A percentile compares a stretch with the other conserved stretches of the same genome.
Conservation (phyloP, 2,797 vertebrate species). For the Hylomyscus alleni region DNA sequence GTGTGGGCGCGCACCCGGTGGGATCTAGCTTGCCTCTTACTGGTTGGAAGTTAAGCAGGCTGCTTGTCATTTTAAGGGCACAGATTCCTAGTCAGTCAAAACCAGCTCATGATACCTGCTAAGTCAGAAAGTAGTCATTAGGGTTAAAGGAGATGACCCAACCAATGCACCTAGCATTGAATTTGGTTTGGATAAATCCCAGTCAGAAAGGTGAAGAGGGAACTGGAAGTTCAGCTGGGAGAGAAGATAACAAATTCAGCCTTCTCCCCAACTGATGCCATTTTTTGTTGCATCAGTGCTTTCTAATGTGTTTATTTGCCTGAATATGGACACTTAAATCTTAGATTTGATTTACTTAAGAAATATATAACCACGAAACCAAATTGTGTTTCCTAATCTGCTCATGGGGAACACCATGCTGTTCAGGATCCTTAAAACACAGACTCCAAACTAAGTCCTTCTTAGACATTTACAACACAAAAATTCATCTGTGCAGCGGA, state of each 20-base stretch:
- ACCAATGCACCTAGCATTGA: not conserved
- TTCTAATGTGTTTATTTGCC: not conserved
- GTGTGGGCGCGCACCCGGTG: not conserved
- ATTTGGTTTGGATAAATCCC: not conserved
- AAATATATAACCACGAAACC: slow-evolving; percentile 2
- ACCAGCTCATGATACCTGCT: not conserved
- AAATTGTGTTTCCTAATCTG: not conserved
- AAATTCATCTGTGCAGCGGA: not conserved
- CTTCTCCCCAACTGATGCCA: not conserved
- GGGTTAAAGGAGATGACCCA: not conserved
- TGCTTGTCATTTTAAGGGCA: not conserved
- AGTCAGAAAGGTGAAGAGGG: not conserved
- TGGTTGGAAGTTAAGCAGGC: not conserved
- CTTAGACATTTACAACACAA: not conserved
- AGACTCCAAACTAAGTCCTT: not conserved
- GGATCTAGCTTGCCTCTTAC: slow-evolving; percentile 10
- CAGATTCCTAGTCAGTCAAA: not conserved
- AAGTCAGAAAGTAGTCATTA: not conserved
- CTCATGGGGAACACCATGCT: not conserved
- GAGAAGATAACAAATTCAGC: not conserved
- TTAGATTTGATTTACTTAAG: slow-evolving; percentile 54
- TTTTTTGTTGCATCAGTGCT: slow-evolving; percentile 6
- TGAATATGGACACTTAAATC: not conserved
- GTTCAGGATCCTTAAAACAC: slow-evolving; percentile 8
- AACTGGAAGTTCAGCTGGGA: not conserved